These are phyloP conservation scores for Petrocephalus sullivani DNA, from an alignment of 2,797 vertebrate species.

Conservation along the genomic window DNA sequence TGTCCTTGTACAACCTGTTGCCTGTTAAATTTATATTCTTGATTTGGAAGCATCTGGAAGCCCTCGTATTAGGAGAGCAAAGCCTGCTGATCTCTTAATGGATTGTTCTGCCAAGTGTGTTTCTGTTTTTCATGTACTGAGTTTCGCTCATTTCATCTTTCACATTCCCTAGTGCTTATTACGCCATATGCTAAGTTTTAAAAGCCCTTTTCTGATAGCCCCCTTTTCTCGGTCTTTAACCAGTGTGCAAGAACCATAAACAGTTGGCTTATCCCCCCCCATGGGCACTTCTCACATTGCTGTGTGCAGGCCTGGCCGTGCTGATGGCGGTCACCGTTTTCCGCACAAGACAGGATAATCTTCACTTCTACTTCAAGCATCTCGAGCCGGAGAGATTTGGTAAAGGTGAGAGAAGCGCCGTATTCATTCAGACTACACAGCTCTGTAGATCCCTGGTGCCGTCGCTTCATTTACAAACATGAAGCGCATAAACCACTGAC, in stretches of 20 bases:
- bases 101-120: slow-evolving; percentile 20
- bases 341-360: neutral
- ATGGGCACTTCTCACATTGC: neutral
- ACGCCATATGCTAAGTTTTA: slow-evolving; percentile 43
- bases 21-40: slow-evolving; percentile 31
- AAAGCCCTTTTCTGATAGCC: slow-evolving; percentile 21
- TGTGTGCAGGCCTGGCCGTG: neutral
- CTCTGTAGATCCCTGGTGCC: neutral
- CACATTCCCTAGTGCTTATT: slow-evolving; percentile 24
- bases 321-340: neutral
- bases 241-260: slow-evolving; percentile 1
- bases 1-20: neutral
- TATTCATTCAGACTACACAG: neutral
- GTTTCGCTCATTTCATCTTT: neutral
- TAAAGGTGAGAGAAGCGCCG: neutral
- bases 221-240: neutral
- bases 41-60: slow-evolving; percentile 39
- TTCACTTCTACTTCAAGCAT: neutral
- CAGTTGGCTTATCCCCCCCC: neutral
- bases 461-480: neutral
- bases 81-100: neutral
- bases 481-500: neutral
- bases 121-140: neutral
- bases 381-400: neutral
- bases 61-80: slow-evolving; percentile 37